Evolutionary conservation across 2,113 vertebrate genomes (phyloP).

Genomic region (Struthidea cinerea): DNA sequence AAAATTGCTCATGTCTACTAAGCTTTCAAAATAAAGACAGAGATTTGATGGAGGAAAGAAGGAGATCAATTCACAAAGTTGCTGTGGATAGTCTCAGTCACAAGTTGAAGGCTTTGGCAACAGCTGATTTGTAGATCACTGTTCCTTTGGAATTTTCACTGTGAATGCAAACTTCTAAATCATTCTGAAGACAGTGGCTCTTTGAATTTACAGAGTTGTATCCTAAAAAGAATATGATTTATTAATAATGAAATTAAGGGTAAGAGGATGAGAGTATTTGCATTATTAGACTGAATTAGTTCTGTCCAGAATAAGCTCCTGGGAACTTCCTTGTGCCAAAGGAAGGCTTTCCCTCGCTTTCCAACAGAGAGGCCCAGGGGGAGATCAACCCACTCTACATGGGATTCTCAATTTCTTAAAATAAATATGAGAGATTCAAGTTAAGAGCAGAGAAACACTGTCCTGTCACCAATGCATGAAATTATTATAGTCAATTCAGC

Average conservation of each 20-base stretch:
- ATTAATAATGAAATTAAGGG: background rate
- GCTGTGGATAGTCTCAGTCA: background rate
- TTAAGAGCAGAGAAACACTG: background rate
- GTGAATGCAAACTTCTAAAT: background rate
- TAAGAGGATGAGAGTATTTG: background rate
- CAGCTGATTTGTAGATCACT: background rate
- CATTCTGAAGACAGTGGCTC: background rate
- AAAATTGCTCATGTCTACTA: background rate
- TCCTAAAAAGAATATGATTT: background rate
- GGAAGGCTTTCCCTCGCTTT: background rate
- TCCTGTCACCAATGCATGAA: background rate
- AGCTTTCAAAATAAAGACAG: background rate
- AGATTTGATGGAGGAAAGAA: background rate
- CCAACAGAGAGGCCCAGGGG: background rate
- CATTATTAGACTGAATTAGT: background rate
- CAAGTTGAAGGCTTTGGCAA: background rate
- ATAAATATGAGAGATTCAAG: background rate
- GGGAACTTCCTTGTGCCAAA: background rate
- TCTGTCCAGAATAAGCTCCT: background rate
- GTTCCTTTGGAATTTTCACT: background rate
- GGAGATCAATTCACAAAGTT: background rate
- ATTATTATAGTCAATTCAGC: background rate
- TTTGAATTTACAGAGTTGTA: background rate
- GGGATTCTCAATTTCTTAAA: background rate
- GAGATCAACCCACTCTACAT: background rate